phyloP scores from a whole-genome alignment of 2,113 vertebrate species.

The Pristiophorus japonicus region DNA sequence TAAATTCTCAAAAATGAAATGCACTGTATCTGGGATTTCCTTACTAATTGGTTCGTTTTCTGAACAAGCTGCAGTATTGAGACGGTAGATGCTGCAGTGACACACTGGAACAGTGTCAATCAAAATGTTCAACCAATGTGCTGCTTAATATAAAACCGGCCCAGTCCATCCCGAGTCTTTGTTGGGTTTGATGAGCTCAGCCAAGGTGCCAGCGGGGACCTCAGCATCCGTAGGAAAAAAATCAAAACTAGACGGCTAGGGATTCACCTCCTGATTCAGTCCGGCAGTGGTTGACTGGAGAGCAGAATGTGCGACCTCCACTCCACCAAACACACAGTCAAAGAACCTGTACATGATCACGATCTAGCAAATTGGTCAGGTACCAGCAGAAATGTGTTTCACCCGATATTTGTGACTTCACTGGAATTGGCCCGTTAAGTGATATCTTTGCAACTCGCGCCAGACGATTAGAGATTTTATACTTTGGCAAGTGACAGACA shows the following conservation, averaged over 20 bases:
- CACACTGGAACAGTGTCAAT: neutral
- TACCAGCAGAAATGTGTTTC: neutral
- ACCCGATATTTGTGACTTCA: neutral
- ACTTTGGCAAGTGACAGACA: neutral
- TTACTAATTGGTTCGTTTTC: neutral
- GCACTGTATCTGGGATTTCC: neutral
- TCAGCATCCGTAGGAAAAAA: neutral
- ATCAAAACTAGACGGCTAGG: neutral
- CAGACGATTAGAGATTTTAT: neutral
- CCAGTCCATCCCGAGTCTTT: neutral
- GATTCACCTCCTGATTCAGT: too few species aligned
- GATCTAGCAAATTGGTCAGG: neutral
- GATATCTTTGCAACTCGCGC: too few species aligned
- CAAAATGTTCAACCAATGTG: neutral
- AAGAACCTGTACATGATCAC: neutral
- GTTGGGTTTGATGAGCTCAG: neutral
- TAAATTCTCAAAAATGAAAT: neutral
- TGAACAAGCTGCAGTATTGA: neutral
- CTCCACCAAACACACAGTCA: too few species aligned
- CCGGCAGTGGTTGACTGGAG: too few species aligned
- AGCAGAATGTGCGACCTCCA: neutral
- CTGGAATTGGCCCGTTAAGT: neutral
- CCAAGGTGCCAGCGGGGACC: neutral
- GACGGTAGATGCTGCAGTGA: neutral
- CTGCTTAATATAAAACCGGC: neutral